These are phyloP conservation scores for Saimiri boliviensis DNA, from an alignment of 2,113 vertebrate genomes.

Conservation along the genomic window DNA sequence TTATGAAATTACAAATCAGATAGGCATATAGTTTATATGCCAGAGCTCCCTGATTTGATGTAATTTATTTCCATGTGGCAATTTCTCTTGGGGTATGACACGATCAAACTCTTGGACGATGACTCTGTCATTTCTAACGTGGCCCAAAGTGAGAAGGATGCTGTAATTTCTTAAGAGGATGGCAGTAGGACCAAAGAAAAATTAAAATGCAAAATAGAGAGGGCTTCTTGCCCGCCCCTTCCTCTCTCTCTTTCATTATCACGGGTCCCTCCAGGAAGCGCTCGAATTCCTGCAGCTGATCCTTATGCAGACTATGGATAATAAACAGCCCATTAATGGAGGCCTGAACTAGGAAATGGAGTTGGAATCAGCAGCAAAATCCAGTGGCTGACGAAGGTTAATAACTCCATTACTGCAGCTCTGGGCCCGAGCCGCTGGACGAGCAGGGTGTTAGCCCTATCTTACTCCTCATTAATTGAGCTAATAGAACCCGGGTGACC, in stretches of 20 bases:
- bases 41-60: slow-evolving; percentile 9
- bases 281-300: slow-evolving; percentile 83
- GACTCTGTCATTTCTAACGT: background rate
- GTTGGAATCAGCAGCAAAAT: slow-evolving; percentile 83
- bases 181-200: slow-evolving; percentile 30
- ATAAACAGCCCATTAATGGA: slow-evolving; percentile 91
- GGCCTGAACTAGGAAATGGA: slow-evolving; percentile 87
- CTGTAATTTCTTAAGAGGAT: slow-evolving; percentile 44
- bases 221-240: background rate
- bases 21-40: rapidly evolving
- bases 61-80: background rate
- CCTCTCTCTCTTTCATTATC: slow-evolving; percentile 16
- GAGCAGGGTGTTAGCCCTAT: slow-evolving; percentile 91
- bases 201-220: slow-evolving; percentile 44
- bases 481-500: slow-evolving; percentile 95
- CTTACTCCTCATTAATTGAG: slow-evolving; percentile 99
- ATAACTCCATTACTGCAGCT: slow-evolving; percentile 99
- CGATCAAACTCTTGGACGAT: background rate
- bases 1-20: background rate
- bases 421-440: slow-evolving; percentile 91
- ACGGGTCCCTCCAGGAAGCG: slow-evolving; percentile 75
- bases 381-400: slow-evolving; percentile 92
- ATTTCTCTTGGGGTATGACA: background rate
- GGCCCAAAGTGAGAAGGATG: slow-evolving; percentile 2
- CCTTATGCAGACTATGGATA: slow-evolving; percentile 86